Evolutionary conservation across 2,888 invertebrate genomes (phyloP).

Genomic region (Drosophila peninsularis): DNA sequence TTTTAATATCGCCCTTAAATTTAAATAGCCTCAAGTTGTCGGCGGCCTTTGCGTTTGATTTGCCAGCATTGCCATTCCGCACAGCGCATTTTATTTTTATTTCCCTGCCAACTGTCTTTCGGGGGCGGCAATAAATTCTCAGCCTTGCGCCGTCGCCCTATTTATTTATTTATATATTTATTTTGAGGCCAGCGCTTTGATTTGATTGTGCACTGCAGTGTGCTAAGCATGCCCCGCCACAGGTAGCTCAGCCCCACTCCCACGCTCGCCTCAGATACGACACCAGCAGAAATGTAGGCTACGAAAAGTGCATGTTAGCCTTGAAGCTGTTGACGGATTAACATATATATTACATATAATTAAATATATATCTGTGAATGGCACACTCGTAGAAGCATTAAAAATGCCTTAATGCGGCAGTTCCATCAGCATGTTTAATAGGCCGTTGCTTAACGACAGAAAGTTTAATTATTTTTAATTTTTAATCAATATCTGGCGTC

Average conservation of each 20-base stretch:
- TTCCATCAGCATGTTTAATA: neutral
- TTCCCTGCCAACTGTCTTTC: slow-evolving; percentile 46
- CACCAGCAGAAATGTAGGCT: slow-evolving; percentile 22
- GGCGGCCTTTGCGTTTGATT: slow-evolving; percentile 52
- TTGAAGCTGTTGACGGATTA: slow-evolving; percentile 24
- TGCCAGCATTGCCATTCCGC: slow-evolving; percentile 58
- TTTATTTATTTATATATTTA: slow-evolving; percentile 72
- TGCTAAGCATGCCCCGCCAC: slow-evolving; percentile 7
- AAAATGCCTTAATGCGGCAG: neutral
- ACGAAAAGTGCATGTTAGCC: slow-evolving; percentile 22
- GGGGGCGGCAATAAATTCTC: slow-evolving; percentile 58
- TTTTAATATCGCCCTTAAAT: slow-evolving; percentile 71
- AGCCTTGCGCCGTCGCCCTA: slow-evolving; percentile 34
- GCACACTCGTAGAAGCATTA: neutral
- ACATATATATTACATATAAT: neutral
- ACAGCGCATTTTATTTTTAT: slow-evolving; percentile 54
- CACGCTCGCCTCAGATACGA: slow-evolving; percentile 5
- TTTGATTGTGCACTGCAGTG: slow-evolving; percentile 57
- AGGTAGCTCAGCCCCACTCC: slow-evolving; percentile 27
- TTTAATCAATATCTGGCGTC: neutral
- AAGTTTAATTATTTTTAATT: neutral
- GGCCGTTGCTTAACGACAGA: neutral
- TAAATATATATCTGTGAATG: neutral
- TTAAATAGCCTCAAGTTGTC: slow-evolving; percentile 71
- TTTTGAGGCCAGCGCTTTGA: slow-evolving; percentile 65